Percentiles rank a stretch among this genome's conserved stretches.
Conservation (phyloP, 2,113 vertebrate species). For the Labrus mixtus region DNA sequence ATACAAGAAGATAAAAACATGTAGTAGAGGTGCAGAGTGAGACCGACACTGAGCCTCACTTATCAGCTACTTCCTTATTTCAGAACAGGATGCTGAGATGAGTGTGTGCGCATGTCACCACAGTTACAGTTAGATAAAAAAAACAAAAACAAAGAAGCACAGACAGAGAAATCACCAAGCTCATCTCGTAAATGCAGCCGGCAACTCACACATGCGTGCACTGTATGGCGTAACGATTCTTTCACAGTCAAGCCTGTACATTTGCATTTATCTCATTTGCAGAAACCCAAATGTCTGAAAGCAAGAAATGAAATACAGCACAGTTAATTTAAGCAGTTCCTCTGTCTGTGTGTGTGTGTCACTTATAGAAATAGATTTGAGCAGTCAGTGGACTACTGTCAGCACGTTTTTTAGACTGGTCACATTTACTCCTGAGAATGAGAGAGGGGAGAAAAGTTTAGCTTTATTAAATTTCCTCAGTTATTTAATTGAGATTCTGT, state of each 20-base stretch:
- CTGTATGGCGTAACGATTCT: fast-evolving
- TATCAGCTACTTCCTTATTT: slow-evolving; percentile 84
- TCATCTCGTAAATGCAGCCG: slow-evolving; percentile 27
- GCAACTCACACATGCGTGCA: not conserved
- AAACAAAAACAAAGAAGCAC: slow-evolving; percentile 9
- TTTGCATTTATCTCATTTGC: slow-evolving; percentile 28
- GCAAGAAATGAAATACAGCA: slow-evolving; percentile 54
- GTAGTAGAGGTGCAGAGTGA: slow-evolving; percentile 14
- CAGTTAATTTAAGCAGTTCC: slow-evolving; percentile 68
- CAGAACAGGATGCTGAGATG: slow-evolving; percentile 88
- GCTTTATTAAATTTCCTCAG: too few species aligned
- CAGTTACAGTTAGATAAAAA: slow-evolving; percentile 46
- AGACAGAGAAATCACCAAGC: slow-evolving; percentile 23
- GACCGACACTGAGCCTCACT: slow-evolving; percentile 15
- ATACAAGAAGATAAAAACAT: not conserved
- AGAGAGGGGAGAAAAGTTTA: too few species aligned
- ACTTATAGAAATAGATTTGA: not conserved
- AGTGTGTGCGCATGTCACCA: slow-evolving; percentile 44
- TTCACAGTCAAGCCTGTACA: not conserved
- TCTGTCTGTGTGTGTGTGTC: slow-evolving; percentile 33
- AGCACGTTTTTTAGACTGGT: too few species aligned
- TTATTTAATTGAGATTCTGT: too few species aligned
- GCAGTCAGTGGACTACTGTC: not conserved
- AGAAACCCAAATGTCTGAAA: slow-evolving; percentile 29
- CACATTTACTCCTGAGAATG: too few species aligned